A percentile compares a stretch with the other conserved stretches of the same genome.
phyloP scores from a whole-genome alignment of 2,113 vertebrate species.

The Dendropsophus ebraccatus region DNA sequence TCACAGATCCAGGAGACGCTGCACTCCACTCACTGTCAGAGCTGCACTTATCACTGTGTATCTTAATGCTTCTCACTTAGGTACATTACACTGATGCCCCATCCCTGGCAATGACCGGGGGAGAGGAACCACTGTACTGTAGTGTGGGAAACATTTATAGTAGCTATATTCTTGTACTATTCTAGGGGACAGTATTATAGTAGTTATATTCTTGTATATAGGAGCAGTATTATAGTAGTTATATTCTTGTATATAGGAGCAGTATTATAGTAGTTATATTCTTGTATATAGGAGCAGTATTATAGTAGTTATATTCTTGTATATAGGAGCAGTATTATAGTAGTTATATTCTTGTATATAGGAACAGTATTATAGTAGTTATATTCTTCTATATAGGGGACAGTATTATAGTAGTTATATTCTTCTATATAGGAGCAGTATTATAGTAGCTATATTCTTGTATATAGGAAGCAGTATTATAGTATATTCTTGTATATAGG shows the following conservation, averaged over 20 bases:
- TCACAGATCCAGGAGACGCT: too few species aligned
- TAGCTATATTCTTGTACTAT: not conserved
- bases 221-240: not conserved
- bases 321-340: not conserved
- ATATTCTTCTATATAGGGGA: not conserved
- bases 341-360: not conserved
- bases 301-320: not conserved
- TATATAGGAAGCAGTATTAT: not conserved
- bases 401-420: not conserved
- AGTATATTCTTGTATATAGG: not conserved
- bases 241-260: not conserved
- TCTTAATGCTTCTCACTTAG: too few species aligned
- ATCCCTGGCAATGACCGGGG: too few species aligned
- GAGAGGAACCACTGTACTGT: too few species aligned
- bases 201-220: not conserved
- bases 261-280: constrained; percentile 2
- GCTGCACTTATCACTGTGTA: too few species aligned
- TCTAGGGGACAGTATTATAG: not conserved
- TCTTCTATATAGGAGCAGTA: not conserved
- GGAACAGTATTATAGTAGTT: not conserved
- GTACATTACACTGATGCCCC: too few species aligned
- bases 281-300: not conserved
- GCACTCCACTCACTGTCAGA: too few species aligned
- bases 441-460: not conserved
- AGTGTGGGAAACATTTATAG: not conserved